Evolutionary conservation across 2,113 vertebrate genomes (phyloP), one percentile per base, ranked within the genome.

Genomic region (Gymnogyps californianus): DNA sequence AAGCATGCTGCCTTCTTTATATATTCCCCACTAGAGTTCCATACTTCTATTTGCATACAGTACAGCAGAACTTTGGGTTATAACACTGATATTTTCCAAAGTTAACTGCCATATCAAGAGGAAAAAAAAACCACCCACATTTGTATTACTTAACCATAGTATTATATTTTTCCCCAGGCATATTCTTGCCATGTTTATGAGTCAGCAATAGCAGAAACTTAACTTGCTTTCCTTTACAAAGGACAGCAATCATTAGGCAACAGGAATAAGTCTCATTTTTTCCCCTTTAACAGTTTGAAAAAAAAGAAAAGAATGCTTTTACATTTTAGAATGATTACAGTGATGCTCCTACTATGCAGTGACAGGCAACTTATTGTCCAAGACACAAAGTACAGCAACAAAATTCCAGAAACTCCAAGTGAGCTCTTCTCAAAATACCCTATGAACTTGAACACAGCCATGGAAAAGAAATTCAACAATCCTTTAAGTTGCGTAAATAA

Each of bases 401-500:
- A 74, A 81, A 79, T 90, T 52, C 57, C 65, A 89, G 49, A 94
- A 91, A 59, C 80, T 71, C 65, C 15, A 44, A 84, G 49, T 26
- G 16, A 92, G 52, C 21, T 87, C 65, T 71, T 86, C 61, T 83
- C 7, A 8, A 95, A 92, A 81, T 26, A 91, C 44, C 12, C 7
- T 52, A 34, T 58, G 32, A 94, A 88, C 24, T 42, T 83, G 38
- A 83, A 83, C n/a, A 42, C 1, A 77, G 36, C 11, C 46, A 75
- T 52, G 34, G 29, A 83, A 93, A 72, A 95, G 76, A 84, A 93
- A 92, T 64, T 78, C 40, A 40, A 49, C 65, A 71, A 25, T 55
- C n/a, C n/a, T 86, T 88, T 94, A 92, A 89, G 42, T 71, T 78
- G 36, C 57, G 75, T 57, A 87, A 95, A 89, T 71, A 94, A 90